A percentile compares a stretch with the other conserved stretches of the same genome.
These are phyloP conservation scores for Acrocephalus scirpaceus DNA, from an alignment of 2,797 vertebrate species.

Conservation along the genomic window DNA sequence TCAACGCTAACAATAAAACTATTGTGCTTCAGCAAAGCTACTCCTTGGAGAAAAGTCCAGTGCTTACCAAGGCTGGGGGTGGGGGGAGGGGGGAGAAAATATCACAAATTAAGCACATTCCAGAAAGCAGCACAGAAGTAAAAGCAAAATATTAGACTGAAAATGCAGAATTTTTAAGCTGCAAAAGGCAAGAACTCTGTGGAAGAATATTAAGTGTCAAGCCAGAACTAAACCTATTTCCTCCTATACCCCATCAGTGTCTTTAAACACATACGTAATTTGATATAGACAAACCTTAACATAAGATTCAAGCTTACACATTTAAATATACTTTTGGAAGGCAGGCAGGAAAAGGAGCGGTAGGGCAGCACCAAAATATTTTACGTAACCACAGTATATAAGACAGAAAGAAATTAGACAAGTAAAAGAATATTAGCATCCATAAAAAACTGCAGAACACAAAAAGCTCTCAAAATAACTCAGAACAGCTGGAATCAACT, in stretches of 20 bases:
- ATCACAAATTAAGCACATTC: neutral
- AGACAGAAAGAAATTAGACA: neutral
- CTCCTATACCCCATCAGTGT: neutral
- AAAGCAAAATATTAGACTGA: neutral
- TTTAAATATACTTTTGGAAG: neutral
- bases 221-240: neutral
- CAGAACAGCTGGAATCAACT: neutral
- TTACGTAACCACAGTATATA: neutral
- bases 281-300: neutral
- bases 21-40: neutral
- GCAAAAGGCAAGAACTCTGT: neutral
- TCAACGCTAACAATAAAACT: neutral
- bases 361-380: neutral
- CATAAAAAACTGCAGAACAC: neutral
- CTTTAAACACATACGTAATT: neutral
- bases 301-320: neutral
- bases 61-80: neutral
- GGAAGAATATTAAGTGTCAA: neutral
- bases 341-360: neutral
- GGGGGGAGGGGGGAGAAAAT: accelerated
- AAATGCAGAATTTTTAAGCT: neutral
- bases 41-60: neutral
- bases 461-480: neutral
- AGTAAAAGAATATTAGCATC: neutral
- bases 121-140: neutral